A percentile compares a stretch with the other conserved stretches of the same genome.
phyloP scores from a whole-genome alignment of 2,113 vertebrate species.

The Pluvialis apricaria region DNA sequence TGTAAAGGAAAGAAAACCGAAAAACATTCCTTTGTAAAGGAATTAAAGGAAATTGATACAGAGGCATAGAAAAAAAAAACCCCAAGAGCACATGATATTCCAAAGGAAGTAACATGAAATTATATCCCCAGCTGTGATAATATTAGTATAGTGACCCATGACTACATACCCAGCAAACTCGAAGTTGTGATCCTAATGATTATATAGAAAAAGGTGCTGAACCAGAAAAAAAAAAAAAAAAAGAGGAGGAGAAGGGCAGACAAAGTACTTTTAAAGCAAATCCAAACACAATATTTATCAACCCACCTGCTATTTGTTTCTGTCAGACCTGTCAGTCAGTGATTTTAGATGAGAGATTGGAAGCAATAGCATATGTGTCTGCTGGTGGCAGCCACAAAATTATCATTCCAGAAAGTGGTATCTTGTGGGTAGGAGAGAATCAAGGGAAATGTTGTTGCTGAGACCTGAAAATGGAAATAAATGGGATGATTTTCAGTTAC shows the following conservation, averaged over 20 bases:
- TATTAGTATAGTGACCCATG: slow-evolving; percentile 16
- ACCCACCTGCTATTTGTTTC: slow-evolving; percentile 61
- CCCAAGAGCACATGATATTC: neutral
- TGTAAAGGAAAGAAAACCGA: neutral
- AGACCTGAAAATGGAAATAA: slow-evolving; percentile 23
- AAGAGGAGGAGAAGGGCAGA: neutral
- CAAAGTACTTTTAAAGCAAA: slow-evolving; percentile 53
- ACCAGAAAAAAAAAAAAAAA: neutral
- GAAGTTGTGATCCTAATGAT: slow-evolving; percentile 46
- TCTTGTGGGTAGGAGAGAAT: neutral
- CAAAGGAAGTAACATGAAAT: neutral
- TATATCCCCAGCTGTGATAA: slow-evolving; percentile 67
- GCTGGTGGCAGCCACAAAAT: neutral
- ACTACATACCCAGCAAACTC: slow-evolving; percentile 39
- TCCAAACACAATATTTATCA: slow-evolving; percentile 31
- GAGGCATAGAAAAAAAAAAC: neutral
- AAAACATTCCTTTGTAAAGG: neutral
- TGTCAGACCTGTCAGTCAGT: slow-evolving; percentile 62
- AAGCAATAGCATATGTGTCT: neutral
- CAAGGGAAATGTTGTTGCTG: neutral
- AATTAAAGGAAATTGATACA: neutral
- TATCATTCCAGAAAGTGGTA: neutral
- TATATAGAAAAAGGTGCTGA: slow-evolving; percentile 49
- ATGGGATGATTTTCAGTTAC: neutral
- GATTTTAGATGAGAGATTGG: slow-evolving; percentile 34